Percentiles rank a stretch among this genome's conserved stretches.
These are phyloP conservation scores for Lutraria rhynchaena DNA, from an alignment of 1,140 invertebrate species.

Conservation along the genomic window DNA sequence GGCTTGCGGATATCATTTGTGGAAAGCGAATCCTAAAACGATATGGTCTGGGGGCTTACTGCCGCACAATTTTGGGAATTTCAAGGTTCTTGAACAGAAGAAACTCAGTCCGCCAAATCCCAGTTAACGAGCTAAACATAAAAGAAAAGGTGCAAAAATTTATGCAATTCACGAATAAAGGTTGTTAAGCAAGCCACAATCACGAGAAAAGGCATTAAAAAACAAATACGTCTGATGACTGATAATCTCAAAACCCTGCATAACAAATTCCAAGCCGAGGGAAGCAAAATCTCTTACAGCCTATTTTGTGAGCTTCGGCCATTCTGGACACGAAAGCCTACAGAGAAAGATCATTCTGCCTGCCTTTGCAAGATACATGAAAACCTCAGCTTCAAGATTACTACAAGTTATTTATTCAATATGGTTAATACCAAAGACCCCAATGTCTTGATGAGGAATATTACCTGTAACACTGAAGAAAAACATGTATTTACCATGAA, in stretches of 20 bases:
- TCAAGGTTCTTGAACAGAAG: too few species aligned
- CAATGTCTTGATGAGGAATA: not conserved
- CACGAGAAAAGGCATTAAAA: not conserved
- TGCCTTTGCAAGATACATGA: conserved; percentile 33
- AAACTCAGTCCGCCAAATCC: too few species aligned
- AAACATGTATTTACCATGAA: not conserved
- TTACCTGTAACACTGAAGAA: not conserved
- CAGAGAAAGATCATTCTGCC: conserved; percentile 11
- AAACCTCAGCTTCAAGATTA: conserved; percentile 28
- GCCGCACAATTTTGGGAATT: too few species aligned
- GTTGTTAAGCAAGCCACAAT: not conserved
- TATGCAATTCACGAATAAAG: not conserved
- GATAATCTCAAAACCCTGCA: not conserved
- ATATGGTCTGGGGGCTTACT: too few species aligned
- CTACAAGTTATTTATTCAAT: not conserved
- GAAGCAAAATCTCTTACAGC: conserved; percentile 11
- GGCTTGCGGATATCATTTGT: too few species aligned
- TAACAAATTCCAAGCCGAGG: not conserved
- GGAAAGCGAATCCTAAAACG: too few species aligned
- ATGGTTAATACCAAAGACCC: conserved; percentile 9
- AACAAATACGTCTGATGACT: not conserved
- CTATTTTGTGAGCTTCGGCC: conserved; percentile 34
- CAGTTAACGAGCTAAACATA: too few species aligned
- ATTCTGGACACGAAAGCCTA: conserved; percentile 15
- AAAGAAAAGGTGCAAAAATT: too few species aligned